Percentiles rank a stretch among this genome's conserved stretches.
Conservation (phyloP, 2,113 vertebrate genomes). For the Melanostigma gelatinosum region DNA sequence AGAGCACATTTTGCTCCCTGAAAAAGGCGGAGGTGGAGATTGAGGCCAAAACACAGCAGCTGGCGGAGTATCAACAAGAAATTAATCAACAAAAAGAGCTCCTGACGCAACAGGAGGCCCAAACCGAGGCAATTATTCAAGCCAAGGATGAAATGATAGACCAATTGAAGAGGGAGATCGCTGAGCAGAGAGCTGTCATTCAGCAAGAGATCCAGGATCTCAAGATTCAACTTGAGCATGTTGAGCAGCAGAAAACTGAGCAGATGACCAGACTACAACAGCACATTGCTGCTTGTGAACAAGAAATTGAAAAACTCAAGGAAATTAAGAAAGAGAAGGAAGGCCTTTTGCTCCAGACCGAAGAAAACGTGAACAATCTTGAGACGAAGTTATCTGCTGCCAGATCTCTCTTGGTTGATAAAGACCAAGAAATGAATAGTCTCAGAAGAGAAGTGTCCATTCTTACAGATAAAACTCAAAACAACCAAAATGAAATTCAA, state of each 20-base stretch:
- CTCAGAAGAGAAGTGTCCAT: conserved; percentile 58
- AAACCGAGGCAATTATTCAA: conserved; percentile 72
- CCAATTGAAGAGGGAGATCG: conserved; percentile 50
- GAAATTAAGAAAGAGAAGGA: conserved; percentile 75
- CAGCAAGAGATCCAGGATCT: conserved; percentile 62
- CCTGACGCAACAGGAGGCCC: conserved; percentile 77
- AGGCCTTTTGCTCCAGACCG: conserved; percentile 76
- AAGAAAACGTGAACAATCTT: conserved; percentile 79
- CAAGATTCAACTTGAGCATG: conserved; percentile 45
- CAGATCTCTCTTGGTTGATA: conserved; percentile 72
- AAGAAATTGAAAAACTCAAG: conserved; percentile 64
- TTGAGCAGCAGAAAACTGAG: conserved; percentile 52
- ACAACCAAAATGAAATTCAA: conserved; percentile 61
- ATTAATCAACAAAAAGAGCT: conserved; percentile 67
- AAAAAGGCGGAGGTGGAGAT: conserved; percentile 60
- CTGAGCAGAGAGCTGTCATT: conserved; percentile 47
- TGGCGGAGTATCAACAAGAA: conserved; percentile 51
- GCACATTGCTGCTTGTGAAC: conserved; percentile 52
- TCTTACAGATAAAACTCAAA: conserved; percentile 44
- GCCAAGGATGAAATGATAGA: conserved; percentile 51
- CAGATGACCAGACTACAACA: conserved; percentile 53
- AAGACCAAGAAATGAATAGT: conserved; percentile 58
- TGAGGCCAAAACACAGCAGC: conserved; percentile 51
- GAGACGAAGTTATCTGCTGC: conserved; percentile 80
- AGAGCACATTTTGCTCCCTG: conserved; percentile 53